Percentiles rank a stretch among this genome's conserved stretches.
phyloP scores from a whole-genome alignment of 2,797 vertebrate genomes.

The Alauda arvensis region DNA sequence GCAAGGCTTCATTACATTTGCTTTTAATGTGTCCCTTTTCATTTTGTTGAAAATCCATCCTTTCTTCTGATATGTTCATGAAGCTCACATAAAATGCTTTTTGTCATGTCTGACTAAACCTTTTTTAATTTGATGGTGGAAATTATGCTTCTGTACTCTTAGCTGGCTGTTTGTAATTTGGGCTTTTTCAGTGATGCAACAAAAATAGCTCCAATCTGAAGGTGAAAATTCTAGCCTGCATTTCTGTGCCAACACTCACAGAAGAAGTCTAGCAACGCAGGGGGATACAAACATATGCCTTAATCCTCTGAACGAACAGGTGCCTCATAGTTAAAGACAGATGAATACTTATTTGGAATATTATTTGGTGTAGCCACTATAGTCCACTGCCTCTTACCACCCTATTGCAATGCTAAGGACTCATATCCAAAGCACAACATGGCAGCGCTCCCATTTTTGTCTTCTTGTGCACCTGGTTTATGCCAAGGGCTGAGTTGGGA shows the following conservation, averaged over 20 bases:
- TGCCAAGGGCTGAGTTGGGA: neutral
- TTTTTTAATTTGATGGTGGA: neutral
- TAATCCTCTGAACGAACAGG: neutral
- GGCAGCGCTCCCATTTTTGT: neutral
- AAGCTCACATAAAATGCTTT: neutral
- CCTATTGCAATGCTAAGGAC: neutral
- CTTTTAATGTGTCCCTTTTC: constrained; percentile 8
- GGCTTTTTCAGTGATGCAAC: neutral
- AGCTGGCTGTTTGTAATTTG: neutral
- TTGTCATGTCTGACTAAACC: constrained; percentile 6
- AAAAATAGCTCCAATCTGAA: constrained; percentile 19
- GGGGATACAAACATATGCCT: neutral
- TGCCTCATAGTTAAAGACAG: neutral
- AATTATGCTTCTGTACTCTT: neutral
- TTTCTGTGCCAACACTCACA: neutral
- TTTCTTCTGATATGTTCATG: neutral
- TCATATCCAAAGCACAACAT: neutral
- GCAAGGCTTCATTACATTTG: constrained; percentile 1
- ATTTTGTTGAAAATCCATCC: neutral
- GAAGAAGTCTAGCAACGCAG: neutral
- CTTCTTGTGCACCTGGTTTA: rapidly evolving
- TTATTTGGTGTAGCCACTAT: too few relatives aligned
- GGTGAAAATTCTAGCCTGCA: neutral
- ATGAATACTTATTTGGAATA: neutral
- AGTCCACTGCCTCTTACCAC: neutral